These are phyloP conservation scores for Gobio gobio DNA, from an alignment of 2,113 vertebrate species.

Conservation along the genomic window DNA sequence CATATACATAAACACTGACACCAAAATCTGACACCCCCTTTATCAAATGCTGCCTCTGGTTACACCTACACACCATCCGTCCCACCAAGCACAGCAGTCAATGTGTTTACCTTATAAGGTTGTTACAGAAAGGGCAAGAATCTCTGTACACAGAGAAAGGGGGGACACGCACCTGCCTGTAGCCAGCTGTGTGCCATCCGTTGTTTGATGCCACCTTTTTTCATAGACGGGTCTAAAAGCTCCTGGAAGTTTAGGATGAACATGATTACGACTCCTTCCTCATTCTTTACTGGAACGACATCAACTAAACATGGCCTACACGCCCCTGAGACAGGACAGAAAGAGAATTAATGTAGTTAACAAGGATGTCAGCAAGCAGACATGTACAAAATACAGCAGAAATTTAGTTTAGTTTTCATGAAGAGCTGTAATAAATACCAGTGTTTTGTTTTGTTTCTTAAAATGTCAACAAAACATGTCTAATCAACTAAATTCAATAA, in stretches of 20 bases:
- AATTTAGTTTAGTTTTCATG: background rate
- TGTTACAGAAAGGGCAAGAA: slow-evolving; percentile 5
- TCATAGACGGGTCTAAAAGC: slow-evolving; percentile 72
- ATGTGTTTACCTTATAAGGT: slow-evolving; percentile 5
- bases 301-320: slow-evolving; percentile 93
- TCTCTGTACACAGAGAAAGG: slow-evolving; percentile 3
- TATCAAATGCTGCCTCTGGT: slow-evolving; percentile 2
- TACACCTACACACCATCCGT: background rate
- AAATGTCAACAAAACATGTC: too few relatives aligned
- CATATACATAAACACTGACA: slow-evolving; percentile 4
- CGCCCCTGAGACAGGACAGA: slow-evolving; percentile 75
- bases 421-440: slow-evolving; percentile 11
- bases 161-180: slow-evolving; percentile 73
- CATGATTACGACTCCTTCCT: slow-evolving; percentile 93
- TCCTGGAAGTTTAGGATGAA: slow-evolving; percentile 99
- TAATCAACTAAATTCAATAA: too few relatives aligned
- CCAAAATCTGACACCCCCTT: slow-evolving; percentile 1
- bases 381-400: slow-evolving; percentile 6
- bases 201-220: slow-evolving; percentile 81
- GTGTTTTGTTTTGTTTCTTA: background rate
- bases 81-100: background rate
- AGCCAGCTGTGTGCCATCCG: slow-evolving; percentile 83
- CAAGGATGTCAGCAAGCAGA: background rate
- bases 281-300: slow-evolving; percentile 94
- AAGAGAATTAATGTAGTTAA: background rate